Evolutionary conservation across 2,797 vertebrate genomes (phyloP).

Genomic region (Phoxinus dragarum): DNA sequence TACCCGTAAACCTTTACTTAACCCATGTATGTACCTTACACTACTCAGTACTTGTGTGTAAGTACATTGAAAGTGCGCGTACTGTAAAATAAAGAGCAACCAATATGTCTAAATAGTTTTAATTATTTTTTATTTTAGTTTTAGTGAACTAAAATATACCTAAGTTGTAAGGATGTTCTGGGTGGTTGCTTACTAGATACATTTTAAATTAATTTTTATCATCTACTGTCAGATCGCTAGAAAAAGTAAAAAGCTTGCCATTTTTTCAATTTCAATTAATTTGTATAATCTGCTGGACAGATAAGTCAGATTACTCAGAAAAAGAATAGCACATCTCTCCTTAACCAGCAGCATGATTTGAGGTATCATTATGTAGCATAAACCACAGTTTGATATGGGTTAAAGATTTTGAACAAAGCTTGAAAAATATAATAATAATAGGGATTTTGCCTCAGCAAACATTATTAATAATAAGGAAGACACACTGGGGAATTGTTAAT

Average conservation of each 20-base stretch:
- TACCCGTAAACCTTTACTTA: too few relatives aligned
- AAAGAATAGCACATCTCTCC: background rate
- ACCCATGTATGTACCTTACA: too few relatives aligned
- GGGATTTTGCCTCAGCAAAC: background rate
- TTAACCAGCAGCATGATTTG: background rate
- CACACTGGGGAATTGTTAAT: conserved; percentile 25
- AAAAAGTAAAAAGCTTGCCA: background rate
- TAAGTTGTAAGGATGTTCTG: background rate
- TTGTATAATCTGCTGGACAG: background rate
- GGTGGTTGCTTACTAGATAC: background rate
- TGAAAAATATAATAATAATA: background rate
- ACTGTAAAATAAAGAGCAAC: too few relatives aligned
- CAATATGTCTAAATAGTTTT: too few relatives aligned
- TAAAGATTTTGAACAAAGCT: background rate
- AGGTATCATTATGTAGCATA: background rate
- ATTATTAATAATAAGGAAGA: background rate
- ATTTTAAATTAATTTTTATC: background rate
- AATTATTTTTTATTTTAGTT: background rate
- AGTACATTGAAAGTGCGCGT: too few relatives aligned
- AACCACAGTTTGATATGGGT: background rate
- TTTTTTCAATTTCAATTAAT: background rate
- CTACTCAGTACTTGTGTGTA: too few relatives aligned
- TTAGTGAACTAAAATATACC: background rate
- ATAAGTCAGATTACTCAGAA: background rate
- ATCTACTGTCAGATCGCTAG: background rate